Evolutionary conservation across 2,888 invertebrate species (phyloP).

Genomic region (Kuschelorhynchus macadamiae): DNA sequence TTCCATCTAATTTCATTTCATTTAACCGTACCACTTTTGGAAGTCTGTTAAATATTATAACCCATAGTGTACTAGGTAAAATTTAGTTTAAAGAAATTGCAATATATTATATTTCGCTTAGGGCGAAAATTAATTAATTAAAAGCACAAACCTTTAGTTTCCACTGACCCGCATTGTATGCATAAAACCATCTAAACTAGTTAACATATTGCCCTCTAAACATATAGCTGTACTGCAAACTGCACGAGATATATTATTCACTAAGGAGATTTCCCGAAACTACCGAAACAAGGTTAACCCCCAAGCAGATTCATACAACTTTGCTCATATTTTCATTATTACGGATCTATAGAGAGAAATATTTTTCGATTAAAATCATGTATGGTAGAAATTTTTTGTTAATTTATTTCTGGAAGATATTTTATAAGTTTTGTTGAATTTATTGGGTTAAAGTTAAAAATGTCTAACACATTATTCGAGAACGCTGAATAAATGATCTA

Average conservation of each 20-base stretch:
- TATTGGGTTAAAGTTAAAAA: too few species aligned
- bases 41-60: too few species aligned
- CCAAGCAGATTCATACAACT: constrained; percentile 8
- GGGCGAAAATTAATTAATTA: too few species aligned
- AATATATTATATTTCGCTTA: too few species aligned
- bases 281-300: constrained; percentile 7
- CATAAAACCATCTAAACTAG: constrained; percentile 32
- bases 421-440: too few species aligned
- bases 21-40: too few species aligned
- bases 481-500: too few species aligned
- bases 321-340: constrained; percentile 24
- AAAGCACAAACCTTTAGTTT: not conserved
- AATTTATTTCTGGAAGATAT: too few species aligned
- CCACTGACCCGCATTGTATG: constrained; percentile 23
- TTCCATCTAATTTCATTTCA: too few species aligned
- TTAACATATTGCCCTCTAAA: constrained; percentile 38
- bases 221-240: constrained; percentile 35
- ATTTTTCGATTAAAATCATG: constrained; percentile 5
- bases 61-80: too few species aligned
- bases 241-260: constrained; percentile 22
- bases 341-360: constrained; percentile 18
- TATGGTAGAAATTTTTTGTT: not conserved
- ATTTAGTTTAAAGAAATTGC: too few species aligned
- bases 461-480: too few species aligned
- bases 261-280: constrained; percentile 20